Evolutionary conservation across 2,113 vertebrate genomes (phyloP).

Genomic region (Motacilla alba): DNA sequence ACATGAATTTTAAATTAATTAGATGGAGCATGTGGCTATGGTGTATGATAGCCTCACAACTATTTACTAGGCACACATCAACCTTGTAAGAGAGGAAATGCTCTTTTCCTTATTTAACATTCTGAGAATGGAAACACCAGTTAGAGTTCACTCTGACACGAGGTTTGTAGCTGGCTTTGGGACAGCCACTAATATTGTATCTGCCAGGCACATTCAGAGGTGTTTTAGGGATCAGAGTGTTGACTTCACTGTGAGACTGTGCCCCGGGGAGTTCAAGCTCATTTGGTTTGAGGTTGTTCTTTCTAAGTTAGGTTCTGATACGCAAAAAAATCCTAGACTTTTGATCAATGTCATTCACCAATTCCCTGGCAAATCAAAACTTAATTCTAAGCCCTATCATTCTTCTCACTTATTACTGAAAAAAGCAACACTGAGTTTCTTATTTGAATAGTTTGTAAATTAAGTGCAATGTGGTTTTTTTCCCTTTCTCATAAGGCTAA

Average conservation of each 20-base stretch:
- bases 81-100: neutral
- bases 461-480: neutral
- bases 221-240: neutral
- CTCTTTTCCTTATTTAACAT: neutral
- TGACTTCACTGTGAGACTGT: neutral
- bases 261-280: neutral
- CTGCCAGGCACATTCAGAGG: neutral
- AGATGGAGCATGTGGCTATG: neutral
- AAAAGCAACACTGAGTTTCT: neutral
- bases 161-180: neutral
- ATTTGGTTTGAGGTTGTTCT: neutral
- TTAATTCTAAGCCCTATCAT: neutral
- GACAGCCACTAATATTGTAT: neutral
- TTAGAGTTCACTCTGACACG: neutral
- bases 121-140: neutral
- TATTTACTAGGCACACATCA: neutral
- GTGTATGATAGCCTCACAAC: neutral
- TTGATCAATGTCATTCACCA: neutral
- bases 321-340: neutral
- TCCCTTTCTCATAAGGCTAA: neutral
- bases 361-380: neutral
- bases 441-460: neutral
- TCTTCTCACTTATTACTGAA: neutral
- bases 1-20: neutral
- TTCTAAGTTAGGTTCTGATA: neutral